phyloP scores from a whole-genome alignment of 2,888 invertebrate genomes.

The Chaetogeoica ovagalla region DNA sequence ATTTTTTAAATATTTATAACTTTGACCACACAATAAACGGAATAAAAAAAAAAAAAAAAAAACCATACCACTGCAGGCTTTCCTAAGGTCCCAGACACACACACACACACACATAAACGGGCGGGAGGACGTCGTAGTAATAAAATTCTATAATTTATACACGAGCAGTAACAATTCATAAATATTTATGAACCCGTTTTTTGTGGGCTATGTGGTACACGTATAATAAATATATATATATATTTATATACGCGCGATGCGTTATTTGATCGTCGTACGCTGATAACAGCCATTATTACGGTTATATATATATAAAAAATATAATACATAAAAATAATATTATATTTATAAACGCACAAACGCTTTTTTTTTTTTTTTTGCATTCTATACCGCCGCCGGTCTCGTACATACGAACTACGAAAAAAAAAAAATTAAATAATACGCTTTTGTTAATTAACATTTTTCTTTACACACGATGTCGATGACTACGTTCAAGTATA shows the following conservation, averaged over 20 bases:
- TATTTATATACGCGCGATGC: conserved; percentile 24
- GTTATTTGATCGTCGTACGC: conserved; percentile 38
- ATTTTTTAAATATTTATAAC: background rate
- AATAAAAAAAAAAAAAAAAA: conserved; percentile 2
- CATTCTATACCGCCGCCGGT: conserved; percentile 3
- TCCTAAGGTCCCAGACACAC: background rate
- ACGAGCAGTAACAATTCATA: conserved; percentile 49
- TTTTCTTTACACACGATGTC: background rate
- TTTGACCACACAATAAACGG: background rate
- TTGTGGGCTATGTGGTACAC: conserved; percentile 33
- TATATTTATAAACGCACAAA: conserved; percentile 6
- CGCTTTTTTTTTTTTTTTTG: conserved; percentile 26
- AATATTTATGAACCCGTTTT: conserved; percentile 53
- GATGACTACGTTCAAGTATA: background rate
- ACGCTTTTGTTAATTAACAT: conserved; percentile 40
- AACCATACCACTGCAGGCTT: background rate
- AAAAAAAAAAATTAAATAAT: background rate
- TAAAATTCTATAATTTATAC: conserved; percentile 53
- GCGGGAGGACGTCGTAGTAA: conserved; percentile 6
- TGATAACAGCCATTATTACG: conserved; percentile 49
- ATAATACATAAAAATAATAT: conserved; percentile 13
- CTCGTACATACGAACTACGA: background rate
- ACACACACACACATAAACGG: conserved; percentile 2
- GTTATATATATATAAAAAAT: conserved; percentile 39
- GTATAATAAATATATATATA: conserved; percentile 10